Conservation (phyloP, 1,140 invertebrate species). For the Leptinotarsa texana region DNA sequence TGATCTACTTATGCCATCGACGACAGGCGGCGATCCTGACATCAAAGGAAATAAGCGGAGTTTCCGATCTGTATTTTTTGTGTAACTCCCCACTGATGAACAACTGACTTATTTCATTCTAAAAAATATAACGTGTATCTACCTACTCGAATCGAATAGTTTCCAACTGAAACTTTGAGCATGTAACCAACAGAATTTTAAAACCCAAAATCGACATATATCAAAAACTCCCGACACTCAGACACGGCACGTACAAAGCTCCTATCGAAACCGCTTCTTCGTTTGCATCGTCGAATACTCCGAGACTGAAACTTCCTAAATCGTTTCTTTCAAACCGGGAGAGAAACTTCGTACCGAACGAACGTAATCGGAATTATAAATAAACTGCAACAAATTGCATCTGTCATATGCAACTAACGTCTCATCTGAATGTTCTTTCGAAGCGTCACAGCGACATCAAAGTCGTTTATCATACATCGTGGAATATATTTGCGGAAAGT, state of each 20-base stretch:
- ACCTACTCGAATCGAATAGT: too few relatives aligned
- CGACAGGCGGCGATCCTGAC: too few relatives aligned
- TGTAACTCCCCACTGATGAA: too few relatives aligned
- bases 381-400: constrained; percentile 21
- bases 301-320: background rate
- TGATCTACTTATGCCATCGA: too few relatives aligned
- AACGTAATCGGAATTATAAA: constrained; percentile 16
- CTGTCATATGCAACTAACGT: constrained; percentile 21
- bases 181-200: too few relatives aligned
- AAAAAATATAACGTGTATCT: too few relatives aligned
- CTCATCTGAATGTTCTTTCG: background rate
- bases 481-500: background rate
- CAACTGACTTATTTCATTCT: too few relatives aligned
- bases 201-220: background rate
- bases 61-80: too few relatives aligned
- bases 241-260: background rate
- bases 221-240: background rate
- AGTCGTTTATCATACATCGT: constrained; percentile 6
- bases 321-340: background rate
- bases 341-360: background rate
- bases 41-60: too few relatives aligned
- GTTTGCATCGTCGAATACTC: background rate
- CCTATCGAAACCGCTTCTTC: background rate
- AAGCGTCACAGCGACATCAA: background rate
- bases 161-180: too few relatives aligned